Evolutionary conservation across 2,888 invertebrate genomes (phyloP).

Genomic region (Cerastis rubricosa): DNA sequence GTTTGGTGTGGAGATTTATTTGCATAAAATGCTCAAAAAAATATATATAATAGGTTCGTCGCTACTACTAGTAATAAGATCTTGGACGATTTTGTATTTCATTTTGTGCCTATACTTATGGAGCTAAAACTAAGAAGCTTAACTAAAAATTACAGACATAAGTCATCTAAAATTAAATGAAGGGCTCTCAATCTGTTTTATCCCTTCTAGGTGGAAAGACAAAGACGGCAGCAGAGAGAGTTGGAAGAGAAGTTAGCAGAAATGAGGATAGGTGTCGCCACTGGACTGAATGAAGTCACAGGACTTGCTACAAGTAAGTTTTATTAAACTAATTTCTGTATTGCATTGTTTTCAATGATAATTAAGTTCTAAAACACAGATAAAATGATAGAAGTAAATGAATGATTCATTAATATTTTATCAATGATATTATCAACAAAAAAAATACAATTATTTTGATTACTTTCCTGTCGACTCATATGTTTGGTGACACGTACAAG

Average conservation of each 20-base stretch:
- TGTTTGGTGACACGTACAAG: not conserved
- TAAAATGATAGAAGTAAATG: conserved; percentile 2
- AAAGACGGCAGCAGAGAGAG: conserved; percentile 90
- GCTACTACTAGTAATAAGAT: not conserved
- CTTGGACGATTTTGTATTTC: not conserved
- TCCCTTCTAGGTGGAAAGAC: conserved; percentile 92
- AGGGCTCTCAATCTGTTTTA: not conserved
- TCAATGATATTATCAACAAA: conserved; percentile 17
- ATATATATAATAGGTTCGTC: not conserved
- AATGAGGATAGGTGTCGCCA: conserved; percentile 89
- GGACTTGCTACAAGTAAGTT: conserved; percentile 86
- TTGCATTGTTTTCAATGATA: not conserved
- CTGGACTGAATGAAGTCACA: conserved; percentile 88
- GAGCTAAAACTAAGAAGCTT: not conserved
- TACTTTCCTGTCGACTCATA: not conserved
- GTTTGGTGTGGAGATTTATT: not conserved
- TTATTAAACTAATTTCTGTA: too few relatives aligned
- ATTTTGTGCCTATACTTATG: not conserved
- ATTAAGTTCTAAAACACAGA: not conserved
- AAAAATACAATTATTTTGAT: conserved; percentile 2
- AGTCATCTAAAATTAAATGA: not conserved
- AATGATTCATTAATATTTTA: not conserved
- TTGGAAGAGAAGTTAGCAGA: conserved; percentile 90
- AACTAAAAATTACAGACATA: not conserved
- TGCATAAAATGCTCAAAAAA: not conserved